Conservation (phyloP, 1,140 invertebrate species). For the Bactericera cockerelli region DNA sequence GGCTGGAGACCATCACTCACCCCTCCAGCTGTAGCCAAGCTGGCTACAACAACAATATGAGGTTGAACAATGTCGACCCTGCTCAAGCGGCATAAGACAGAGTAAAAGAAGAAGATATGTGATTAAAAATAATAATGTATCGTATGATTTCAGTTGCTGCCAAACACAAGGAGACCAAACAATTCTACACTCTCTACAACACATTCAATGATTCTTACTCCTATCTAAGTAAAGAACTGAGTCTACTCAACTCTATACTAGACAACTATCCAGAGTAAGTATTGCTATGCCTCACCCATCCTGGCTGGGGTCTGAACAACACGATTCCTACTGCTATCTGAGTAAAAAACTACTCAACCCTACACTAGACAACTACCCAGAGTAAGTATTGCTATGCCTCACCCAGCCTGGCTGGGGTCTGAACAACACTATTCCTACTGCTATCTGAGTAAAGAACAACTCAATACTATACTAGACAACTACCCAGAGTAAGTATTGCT, state of each 20-base stretch:
- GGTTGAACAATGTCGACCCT: too few relatives aligned
- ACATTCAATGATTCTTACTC: slow-evolving; percentile 84
- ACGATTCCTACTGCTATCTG: slow-evolving; percentile 82
- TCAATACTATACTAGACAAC: slow-evolving; percentile 89
- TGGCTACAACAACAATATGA: too few relatives aligned
- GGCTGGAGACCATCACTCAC: too few relatives aligned
- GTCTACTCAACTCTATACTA: slow-evolving; percentile 81
- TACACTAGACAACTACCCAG: slow-evolving; percentile 79
- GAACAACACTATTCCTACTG: slow-evolving; percentile 29
- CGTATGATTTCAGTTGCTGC: slow-evolving; percentile 65
- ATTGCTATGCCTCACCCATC: not conserved
- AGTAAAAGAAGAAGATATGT: too few relatives aligned
- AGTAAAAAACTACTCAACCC: slow-evolving; percentile 89
- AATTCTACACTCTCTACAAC: slow-evolving; percentile 93
- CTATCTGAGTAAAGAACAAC: slow-evolving; percentile 44
- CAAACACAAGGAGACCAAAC: slow-evolving; percentile 91
- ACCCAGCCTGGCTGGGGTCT: slow-evolving; percentile 12
- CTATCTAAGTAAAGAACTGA: slow-evolving; percentile 82
- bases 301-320: not conserved
- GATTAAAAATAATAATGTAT: too few relatives aligned
- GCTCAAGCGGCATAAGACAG: too few relatives aligned
- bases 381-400: slow-evolving; percentile 43
- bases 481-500: slow-evolving; percentile 63
- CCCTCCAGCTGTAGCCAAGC: too few relatives aligned
- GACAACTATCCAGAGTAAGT: slow-evolving; percentile 82